Evolutionary conservation across 2,888 invertebrate genomes (phyloP).

Genomic region (Ectobius pallidus): DNA sequence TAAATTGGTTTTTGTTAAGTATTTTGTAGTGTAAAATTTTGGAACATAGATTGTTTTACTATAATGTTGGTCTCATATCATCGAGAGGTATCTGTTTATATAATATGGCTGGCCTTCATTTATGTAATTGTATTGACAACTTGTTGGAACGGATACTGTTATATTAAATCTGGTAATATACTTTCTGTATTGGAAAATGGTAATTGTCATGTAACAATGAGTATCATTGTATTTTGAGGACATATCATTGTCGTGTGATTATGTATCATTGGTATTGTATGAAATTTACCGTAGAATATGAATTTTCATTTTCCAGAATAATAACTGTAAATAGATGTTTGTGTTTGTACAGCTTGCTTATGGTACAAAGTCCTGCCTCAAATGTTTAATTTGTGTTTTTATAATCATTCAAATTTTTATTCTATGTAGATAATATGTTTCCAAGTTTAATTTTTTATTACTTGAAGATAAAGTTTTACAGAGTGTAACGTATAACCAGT

Average conservation of each 20-base stretch:
- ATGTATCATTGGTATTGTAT: conserved; percentile 36
- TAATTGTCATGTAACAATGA: conserved; percentile 25
- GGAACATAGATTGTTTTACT: conserved; percentile 15
- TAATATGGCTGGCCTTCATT: conserved; percentile 21
- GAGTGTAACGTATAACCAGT: too few species aligned
- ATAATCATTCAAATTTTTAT: too few species aligned
- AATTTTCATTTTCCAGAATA: conserved; percentile 3
- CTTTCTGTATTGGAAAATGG: conserved; percentile 18
- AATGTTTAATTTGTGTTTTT: too few species aligned
- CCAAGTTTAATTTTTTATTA: too few species aligned
- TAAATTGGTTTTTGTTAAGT: conserved; percentile 1
- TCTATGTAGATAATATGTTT: too few species aligned
- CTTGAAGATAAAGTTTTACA: too few species aligned
- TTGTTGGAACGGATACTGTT: conserved; percentile 14
- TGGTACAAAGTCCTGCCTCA: conserved; percentile 28
- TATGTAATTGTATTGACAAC: conserved; percentile 14
- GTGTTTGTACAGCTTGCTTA: conserved; percentile 10
- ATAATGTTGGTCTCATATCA: conserved; percentile 29
- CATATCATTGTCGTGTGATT: conserved; percentile 40
- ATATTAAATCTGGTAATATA: conserved; percentile 9
- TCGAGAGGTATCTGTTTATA: conserved; percentile 18
- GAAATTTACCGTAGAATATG: conserved; percentile 22
- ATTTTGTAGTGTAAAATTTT: not conserved
- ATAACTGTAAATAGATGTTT: conserved; percentile 28
- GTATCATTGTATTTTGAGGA: conserved; percentile 29